Evolutionary conservation across 2,113 vertebrate species (phyloP).

Genomic region (Nothoprocta pentlandii): DNA sequence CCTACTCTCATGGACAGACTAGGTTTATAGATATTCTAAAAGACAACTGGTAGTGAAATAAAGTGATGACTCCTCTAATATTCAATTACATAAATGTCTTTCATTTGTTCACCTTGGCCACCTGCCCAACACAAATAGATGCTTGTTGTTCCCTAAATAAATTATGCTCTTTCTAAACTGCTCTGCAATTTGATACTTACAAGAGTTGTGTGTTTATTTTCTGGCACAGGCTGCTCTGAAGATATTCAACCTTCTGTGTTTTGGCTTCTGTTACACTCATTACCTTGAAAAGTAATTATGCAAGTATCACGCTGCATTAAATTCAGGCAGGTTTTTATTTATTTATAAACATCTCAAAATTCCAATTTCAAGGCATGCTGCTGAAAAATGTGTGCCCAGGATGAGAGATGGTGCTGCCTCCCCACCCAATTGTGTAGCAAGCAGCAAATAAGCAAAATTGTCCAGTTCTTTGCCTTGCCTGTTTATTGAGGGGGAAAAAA

Average conservation of each 20-base stretch:
- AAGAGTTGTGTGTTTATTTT: slow-evolving; percentile 50
- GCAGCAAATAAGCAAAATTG: slow-evolving; percentile 23
- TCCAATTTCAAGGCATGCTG: slow-evolving; percentile 38
- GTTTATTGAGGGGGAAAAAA: neutral
- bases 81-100: slow-evolving; percentile 43
- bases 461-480: slow-evolving; percentile 14
- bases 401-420: neutral
- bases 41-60: slow-evolving; percentile 22
- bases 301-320: slow-evolving; percentile 38
- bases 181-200: slow-evolving; percentile 24
- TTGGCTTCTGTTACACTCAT: slow-evolving; percentile 58
- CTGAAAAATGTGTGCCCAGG: neutral
- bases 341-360: slow-evolving; percentile 54
- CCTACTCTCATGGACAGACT: neutral
- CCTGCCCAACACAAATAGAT: slow-evolving; percentile 40
- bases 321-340: slow-evolving; percentile 39
- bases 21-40: neutral
- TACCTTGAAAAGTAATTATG: slow-evolving; percentile 71
- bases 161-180: slow-evolving; percentile 30
- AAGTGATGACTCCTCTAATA: slow-evolving; percentile 53
- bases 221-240: slow-evolving; percentile 27
- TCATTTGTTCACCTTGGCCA: slow-evolving; percentile 48
- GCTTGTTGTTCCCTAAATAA: slow-evolving; percentile 61
- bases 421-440: neutral
- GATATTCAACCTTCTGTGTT: slow-evolving; percentile 31